Base-by-base conservation (phyloP, 1,140 invertebrate genomes). In the Riptortus pedestris region DNA sequence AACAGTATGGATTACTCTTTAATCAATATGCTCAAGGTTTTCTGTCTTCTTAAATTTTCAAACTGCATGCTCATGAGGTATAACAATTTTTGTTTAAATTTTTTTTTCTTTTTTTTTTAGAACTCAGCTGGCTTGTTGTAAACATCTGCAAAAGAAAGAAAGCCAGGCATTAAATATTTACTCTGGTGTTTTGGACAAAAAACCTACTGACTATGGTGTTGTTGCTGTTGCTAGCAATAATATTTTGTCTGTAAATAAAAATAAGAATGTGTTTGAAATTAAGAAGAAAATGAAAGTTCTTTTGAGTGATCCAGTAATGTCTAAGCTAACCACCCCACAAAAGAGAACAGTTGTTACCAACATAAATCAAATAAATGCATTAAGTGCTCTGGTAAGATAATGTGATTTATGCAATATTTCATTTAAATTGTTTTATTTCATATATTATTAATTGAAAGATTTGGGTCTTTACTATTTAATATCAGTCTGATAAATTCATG, bases 201-300 rank as follows among this genome's bases (percentile, higher is more conserved):
- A 88, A 71, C 83, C 87, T 0, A 83, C 84, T 66, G 94, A 98
- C 76, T 80, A 85, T 60, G 90, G 88, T 2, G 72, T 96, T 7
- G 79, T 88, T 5, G 94, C 93, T 18, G 90, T 97, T 7, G 89
- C 90, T 2, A 91, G 88, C 69, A 97, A 97, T 73, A 98, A 98
- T 77, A 79, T 93, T 14, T 88, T 95, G 11, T 86, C 90, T 26
- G 82, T 96, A 4, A 97, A 97, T 73, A 85, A 87, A 73, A 93
- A 96, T 74, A 90, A 93, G 71, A 98, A 96, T 78, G 85, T 98
- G 0, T 98, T 98, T 75, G 93, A 98, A 74, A 96, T 93, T 0
- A 93, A 94, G 73, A 96, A 96, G 71, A 88, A 91, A 73, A 93
- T 98, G 78, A 95, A 95, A 74, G 83, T 82, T 45, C 91, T 93